Evolutionary conservation across 2,797 vertebrate genomes (phyloP).

Genomic region (Triplophysa bombifrons): DNA sequence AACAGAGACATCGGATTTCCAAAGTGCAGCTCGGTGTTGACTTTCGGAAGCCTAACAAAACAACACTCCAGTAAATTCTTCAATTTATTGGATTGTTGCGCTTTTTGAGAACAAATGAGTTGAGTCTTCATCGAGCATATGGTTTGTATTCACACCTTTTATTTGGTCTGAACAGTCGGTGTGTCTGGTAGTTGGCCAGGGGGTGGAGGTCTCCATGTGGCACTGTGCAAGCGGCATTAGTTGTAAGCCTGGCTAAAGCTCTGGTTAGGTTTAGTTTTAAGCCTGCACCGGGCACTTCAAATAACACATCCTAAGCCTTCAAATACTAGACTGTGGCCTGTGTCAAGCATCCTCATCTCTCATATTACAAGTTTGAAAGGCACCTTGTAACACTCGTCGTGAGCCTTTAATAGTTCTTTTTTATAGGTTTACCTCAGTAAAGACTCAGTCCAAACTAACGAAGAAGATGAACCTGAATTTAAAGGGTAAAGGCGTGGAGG

Average conservation of each 20-base stretch:
- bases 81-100: not conserved
- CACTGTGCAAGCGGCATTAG: conserved; percentile 47
- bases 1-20: not conserved
- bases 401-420: conserved; percentile 48
- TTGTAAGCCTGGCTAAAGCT: conserved; percentile 52
- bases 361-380: conserved; percentile 53
- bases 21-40: not conserved
- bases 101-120: no score
- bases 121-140: conserved; percentile 5
- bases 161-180: conserved; percentile 25
- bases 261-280: conserved; percentile 53
- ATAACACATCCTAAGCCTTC: conserved; percentile 42
- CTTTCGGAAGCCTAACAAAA: not conserved
- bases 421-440: conserved; percentile 51
- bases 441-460: conserved; percentile 48
- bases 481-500: conserved; percentile 49
- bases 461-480: conserved; percentile 44
- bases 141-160: not conserved
- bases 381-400: conserved; percentile 47
- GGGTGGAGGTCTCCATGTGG: conserved; percentile 39
- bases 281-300: conserved; percentile 53
- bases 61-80: not conserved
- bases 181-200: conserved; percentile 41
- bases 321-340: conserved; percentile 48
- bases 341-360: conserved; percentile 51